These are phyloP conservation scores for Microcebus lehilahytsara DNA, from an alignment of 2,113 vertebrate genomes.

Conservation along the genomic window DNA sequence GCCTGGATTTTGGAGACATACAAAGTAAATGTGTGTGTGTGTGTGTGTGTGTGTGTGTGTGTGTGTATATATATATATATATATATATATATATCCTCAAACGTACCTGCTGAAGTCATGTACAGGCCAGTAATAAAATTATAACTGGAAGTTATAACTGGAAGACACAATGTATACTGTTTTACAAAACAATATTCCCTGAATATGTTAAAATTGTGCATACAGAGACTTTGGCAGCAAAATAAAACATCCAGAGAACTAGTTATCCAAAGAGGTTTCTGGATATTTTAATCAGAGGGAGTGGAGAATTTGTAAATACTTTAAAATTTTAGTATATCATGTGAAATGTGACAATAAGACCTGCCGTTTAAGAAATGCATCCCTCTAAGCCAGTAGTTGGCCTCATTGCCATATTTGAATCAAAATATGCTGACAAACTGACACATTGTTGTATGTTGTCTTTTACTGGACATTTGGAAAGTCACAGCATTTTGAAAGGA, in stretches of 20 bases:
- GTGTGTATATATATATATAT: too few species aligned
- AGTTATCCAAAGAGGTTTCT: not conserved
- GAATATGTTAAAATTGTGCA: not conserved
- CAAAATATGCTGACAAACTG: not conserved
- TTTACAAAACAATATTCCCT: not conserved
- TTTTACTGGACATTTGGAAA: not conserved
- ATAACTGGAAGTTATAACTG: not conserved
- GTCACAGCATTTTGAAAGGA: not conserved
- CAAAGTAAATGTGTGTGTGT: not conserved
- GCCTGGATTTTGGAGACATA: not conserved
- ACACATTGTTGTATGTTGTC: not conserved
- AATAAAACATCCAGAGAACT: not conserved
- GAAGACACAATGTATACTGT: not conserved
- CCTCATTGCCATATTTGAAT: not conserved
- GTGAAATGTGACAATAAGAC: not conserved
- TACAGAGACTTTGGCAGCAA: not conserved
- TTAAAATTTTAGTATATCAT: not conserved
- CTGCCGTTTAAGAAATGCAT: not conserved
- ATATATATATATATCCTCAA: too few species aligned
- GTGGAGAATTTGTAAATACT: not conserved
- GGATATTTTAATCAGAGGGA: not conserved
- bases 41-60: too few species aligned
- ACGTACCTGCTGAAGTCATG: not conserved
- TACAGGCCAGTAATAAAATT: not conserved
- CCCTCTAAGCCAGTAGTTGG: not conserved